Evolutionary conservation across 2,113 vertebrate genomes (phyloP).

Genomic region (Arothron firmamentum): DNA sequence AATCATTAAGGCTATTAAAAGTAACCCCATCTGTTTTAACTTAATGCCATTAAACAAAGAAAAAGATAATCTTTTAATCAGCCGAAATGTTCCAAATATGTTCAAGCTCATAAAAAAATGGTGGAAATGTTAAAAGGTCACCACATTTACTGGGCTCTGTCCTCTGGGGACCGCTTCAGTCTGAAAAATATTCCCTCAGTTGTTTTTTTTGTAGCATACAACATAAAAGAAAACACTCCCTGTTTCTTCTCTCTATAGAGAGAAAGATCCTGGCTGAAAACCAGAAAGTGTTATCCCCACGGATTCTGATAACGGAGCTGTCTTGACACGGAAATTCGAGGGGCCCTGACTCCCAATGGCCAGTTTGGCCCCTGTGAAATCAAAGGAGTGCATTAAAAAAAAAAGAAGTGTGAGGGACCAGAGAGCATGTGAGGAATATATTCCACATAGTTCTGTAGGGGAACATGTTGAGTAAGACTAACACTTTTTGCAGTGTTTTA

Average conservation of each 20-base stretch:
- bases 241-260: background rate
- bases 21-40: background rate
- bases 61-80: background rate
- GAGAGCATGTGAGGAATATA: conserved; percentile 49
- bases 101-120: background rate
- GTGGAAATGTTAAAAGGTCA: too few relatives aligned
- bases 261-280: conserved; percentile 26
- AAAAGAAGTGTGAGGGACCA: conserved; percentile 35
- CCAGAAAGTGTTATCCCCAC: conserved; percentile 12
- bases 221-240: background rate
- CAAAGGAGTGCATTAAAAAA: conserved; percentile 29
- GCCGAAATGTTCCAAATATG: background rate
- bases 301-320: conserved; percentile 28
- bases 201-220: background rate
- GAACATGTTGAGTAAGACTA: conserved; percentile 35
- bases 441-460: conserved; percentile 55
- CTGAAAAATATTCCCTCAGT: background rate
- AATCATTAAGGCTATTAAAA: background rate
- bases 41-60: background rate
- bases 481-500: conserved; percentile 35
- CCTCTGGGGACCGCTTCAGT: background rate
- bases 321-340: conserved; percentile 24
- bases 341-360: conserved; percentile 17
- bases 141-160: background rate
- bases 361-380: conserved; percentile 26